These are phyloP conservation scores for Nyctalus aviator DNA, from an alignment of 2,797 vertebrate species.

Conservation along the genomic window DNA sequence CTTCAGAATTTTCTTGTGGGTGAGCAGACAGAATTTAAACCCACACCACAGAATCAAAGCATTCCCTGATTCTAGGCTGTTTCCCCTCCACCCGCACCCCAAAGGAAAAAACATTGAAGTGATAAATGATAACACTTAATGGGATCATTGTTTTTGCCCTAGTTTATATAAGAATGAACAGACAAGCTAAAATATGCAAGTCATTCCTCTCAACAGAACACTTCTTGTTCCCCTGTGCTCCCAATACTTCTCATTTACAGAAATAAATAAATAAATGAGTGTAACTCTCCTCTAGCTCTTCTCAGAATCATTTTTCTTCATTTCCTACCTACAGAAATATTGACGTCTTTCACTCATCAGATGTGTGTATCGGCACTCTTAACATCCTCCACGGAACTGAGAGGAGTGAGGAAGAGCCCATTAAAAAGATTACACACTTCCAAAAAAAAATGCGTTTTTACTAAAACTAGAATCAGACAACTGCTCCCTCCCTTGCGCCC, in stretches of 20 bases:
- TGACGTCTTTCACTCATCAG: not conserved
- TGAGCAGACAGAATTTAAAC: slow-evolving; percentile 58
- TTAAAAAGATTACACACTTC: not conserved
- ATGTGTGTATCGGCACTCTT: not conserved
- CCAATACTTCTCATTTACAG: slow-evolving; percentile 24
- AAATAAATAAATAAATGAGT: slow-evolving; percentile 51
- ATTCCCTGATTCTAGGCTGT: not conserved
- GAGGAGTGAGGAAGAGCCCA: not conserved
- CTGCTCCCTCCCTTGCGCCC: not conserved
- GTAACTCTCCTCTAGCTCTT: not conserved
- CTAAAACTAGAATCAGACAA: slow-evolving; percentile 14
- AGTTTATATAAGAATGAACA: slow-evolving; percentile 74
- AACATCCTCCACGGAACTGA: not conserved
- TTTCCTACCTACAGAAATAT: slow-evolving; percentile 4
- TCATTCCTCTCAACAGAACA: slow-evolving; percentile 68
- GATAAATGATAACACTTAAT: slow-evolving; percentile 53
- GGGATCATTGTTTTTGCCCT: slow-evolving; percentile 67
- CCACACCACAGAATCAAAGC: slow-evolving; percentile 50
- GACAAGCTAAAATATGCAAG: slow-evolving; percentile 70
- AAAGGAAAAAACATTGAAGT: slow-evolving; percentile 8
- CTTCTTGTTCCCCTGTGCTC: slow-evolving; percentile 53
- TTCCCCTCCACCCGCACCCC: rapidly evolving
- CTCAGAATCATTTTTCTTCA: not conserved
- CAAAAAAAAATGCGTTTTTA: not conserved
- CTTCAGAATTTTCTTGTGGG: slow-evolving; percentile 59